Percentiles rank a stretch among this genome's conserved stretches.
phyloP scores from a whole-genome alignment of 2,113 vertebrate species.

The Anthoscopus minutus region DNA sequence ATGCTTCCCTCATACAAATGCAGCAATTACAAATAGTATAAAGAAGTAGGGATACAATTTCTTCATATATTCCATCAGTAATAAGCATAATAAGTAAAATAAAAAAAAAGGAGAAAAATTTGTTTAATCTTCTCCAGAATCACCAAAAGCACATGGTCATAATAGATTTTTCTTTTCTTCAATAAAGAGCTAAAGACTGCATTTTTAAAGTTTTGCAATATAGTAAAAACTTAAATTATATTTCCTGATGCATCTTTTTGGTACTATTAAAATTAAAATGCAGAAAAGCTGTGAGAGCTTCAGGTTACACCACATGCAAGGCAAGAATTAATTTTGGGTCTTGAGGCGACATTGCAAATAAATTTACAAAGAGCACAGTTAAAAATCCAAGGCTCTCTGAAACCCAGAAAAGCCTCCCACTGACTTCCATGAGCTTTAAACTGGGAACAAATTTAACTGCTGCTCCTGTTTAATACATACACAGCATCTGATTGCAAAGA shows the following conservation, averaged over 20 bases:
- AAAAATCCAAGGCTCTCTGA: background rate
- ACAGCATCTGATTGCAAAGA: background rate
- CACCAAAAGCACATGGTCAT: background rate
- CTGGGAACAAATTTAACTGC: background rate
- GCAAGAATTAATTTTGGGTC: background rate
- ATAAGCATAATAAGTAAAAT: too few relatives aligned
- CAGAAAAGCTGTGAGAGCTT: background rate
- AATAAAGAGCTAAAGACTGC: background rate
- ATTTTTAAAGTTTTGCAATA: background rate
- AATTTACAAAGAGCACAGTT: background rate
- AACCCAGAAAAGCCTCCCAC: background rate
- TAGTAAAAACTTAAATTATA: background rate
- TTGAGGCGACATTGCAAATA: background rate
- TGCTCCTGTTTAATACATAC: background rate
- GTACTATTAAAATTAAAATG: background rate
- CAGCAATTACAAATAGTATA: background rate
- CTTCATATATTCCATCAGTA: background rate
- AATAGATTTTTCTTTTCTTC: background rate
- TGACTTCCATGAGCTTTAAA: background rate
- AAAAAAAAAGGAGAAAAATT: accelerated
- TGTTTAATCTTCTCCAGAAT: background rate
- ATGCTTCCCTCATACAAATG: background rate
- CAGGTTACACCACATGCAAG: background rate
- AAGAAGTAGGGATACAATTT: background rate
- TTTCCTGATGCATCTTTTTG: background rate